Evolutionary conservation across 2,797 vertebrate species (phyloP).

Genomic region (Lycodopsis pacificus): DNA sequence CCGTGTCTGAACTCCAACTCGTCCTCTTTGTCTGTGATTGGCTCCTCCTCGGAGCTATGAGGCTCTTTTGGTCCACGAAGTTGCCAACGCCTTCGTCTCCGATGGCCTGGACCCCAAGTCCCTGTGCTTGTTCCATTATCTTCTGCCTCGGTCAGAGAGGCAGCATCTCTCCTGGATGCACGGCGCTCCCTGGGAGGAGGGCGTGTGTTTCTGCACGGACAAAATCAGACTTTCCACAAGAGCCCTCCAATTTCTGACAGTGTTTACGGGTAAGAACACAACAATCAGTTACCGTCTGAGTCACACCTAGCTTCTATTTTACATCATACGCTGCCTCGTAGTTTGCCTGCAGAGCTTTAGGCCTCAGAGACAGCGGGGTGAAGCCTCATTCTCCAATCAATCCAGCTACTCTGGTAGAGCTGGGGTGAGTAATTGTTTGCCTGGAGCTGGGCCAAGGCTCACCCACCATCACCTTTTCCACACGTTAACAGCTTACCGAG

Average conservation of each 20-base stretch:
- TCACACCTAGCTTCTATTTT: slow-evolving; percentile 40
- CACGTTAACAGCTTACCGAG: slow-evolving; percentile 23
- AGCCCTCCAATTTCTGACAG: slow-evolving; percentile 35
- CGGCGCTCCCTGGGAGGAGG: slow-evolving; percentile 17
- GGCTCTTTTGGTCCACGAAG: slow-evolving; percentile 52
- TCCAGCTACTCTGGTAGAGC: slow-evolving; percentile 47
- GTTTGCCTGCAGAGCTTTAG: slow-evolving; percentile 43
- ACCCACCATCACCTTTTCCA: slow-evolving; percentile 19
- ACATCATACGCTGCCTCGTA: slow-evolving; percentile 30
- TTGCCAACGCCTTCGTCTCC: slow-evolving; percentile 65
- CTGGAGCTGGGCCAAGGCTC: slow-evolving; percentile 48
- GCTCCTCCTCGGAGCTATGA: slow-evolving; percentile 77
- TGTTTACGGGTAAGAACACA: slow-evolving; percentile 15
- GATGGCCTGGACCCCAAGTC: slow-evolving; percentile 45
- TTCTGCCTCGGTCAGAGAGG: slow-evolving; percentile 82
- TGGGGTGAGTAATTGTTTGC: slow-evolving; percentile 35
- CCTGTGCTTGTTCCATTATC: slow-evolving; percentile 71
- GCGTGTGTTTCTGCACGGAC: slow-evolving; percentile 29
- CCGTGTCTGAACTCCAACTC: slow-evolving; percentile 67
- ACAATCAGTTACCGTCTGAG: background rate
- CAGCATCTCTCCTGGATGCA: slow-evolving; percentile 81
- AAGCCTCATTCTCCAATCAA: slow-evolving; percentile 54
- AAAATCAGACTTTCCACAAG: slow-evolving; percentile 26
- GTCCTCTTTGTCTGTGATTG: slow-evolving; percentile 57
- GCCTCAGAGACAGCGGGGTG: slow-evolving; percentile 4